Conservation (phyloP, 2,888 invertebrate species). For the Scaptomyza cyrtandrae region DNA sequence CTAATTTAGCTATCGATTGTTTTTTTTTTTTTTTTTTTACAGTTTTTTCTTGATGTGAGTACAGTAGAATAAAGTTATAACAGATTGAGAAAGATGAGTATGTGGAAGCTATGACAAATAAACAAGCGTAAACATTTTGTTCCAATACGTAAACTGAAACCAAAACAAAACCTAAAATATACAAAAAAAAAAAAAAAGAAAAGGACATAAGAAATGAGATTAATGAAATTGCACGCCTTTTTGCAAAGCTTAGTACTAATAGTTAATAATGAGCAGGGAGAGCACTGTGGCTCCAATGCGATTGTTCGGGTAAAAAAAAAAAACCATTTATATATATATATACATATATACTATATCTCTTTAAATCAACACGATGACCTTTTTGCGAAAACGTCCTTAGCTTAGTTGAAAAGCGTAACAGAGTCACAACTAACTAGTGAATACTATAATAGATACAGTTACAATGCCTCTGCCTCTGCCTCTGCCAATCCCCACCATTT, state of each 20-base stretch:
- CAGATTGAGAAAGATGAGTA: constrained; percentile 17
- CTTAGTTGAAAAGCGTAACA: constrained; percentile 62
- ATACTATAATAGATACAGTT: constrained; percentile 38
- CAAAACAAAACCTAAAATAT: constrained; percentile 1
- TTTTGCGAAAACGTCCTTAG: constrained; percentile 80
- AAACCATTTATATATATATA: no score
- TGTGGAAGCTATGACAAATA: constrained; percentile 65
- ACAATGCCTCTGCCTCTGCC: no score
- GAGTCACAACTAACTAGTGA: constrained; percentile 27
- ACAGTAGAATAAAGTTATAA: constrained; percentile 33
- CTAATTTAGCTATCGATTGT: constrained; percentile 42
- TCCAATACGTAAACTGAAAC: constrained; percentile 41
- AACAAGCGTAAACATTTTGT: constrained; percentile 61
- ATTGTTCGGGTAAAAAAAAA: constrained; percentile 36
- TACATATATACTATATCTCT: constrained; percentile 21
- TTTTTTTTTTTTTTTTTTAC: constrained; percentile 14
- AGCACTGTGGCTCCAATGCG: constrained; percentile 4
- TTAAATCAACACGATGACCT: constrained; percentile 67
- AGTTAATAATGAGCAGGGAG: constrained; percentile 54
- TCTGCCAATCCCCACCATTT: constrained; percentile 16
- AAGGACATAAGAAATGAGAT: constrained; percentile 2
- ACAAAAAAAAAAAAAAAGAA: no score
- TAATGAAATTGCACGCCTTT: constrained; percentile 50
- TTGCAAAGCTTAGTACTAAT: constrained; percentile 68
- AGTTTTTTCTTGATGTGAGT: constrained; percentile 15